These are phyloP conservation scores for Contarinia nasturtii DNA, from an alignment of 1,140 invertebrate species.

Conservation along the genomic window DNA sequence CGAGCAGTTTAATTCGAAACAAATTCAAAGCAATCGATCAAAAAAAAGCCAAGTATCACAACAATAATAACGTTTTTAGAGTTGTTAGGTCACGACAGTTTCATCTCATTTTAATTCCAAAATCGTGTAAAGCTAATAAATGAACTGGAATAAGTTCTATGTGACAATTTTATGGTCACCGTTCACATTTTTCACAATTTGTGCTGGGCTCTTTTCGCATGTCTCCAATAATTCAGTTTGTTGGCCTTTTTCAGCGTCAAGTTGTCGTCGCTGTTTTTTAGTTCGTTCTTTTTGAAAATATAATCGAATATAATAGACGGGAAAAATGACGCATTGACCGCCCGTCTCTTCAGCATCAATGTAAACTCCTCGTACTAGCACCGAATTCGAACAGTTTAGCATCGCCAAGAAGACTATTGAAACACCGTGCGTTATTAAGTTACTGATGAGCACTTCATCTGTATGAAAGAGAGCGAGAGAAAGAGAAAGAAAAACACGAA, in stretches of 20 bases:
- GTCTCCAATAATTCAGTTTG: constrained; percentile 1
- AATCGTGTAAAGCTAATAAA: neutral
- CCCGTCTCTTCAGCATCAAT: constrained; percentile 64
- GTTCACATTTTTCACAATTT: neutral
- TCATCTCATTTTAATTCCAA: neutral
- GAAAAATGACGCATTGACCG: constrained; percentile 60
- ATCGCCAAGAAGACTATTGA: constrained; percentile 54
- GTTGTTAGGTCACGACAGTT: neutral
- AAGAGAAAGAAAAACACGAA: neutral
- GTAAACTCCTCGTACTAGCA: constrained; percentile 64
- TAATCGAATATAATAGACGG: constrained; percentile 57
- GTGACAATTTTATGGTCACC: neutral
- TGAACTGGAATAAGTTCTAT: neutral
- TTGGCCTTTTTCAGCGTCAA: constrained; percentile 13
- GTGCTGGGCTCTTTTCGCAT: neutral
- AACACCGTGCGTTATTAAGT: constrained; percentile 53
- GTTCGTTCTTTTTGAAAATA: constrained; percentile 46
- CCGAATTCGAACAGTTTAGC: constrained; percentile 65
- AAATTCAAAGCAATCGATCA: too few relatives aligned
- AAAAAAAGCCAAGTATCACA: neutral
- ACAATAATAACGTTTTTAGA: neutral
- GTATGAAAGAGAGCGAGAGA: constrained; percentile 7
- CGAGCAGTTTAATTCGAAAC: too few relatives aligned
- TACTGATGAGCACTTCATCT: constrained; percentile 50
- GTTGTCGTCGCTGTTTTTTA: constrained; percentile 30